Evolutionary conservation across 2,113 vertebrate species (phyloP).

Genomic region (Collichthys lucidus): DNA sequence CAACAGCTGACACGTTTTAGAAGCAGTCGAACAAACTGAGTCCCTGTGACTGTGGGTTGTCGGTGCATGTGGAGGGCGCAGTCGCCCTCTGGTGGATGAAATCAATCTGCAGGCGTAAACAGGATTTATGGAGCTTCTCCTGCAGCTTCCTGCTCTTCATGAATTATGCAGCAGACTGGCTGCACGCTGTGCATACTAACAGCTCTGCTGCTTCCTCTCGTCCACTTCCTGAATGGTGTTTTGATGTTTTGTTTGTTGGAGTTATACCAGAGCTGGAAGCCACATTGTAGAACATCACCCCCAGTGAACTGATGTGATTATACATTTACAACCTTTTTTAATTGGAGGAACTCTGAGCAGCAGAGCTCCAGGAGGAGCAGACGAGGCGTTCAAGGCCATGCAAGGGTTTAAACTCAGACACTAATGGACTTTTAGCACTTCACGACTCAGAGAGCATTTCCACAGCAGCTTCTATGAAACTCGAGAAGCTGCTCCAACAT

Average conservation of each 20-base stretch:
- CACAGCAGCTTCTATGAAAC: background rate
- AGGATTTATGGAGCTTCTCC: slow-evolving; percentile 1
- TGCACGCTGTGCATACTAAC: slow-evolving; percentile 39
- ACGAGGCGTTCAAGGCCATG: background rate
- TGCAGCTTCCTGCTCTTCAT: slow-evolving; percentile 24
- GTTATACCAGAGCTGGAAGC: background rate
- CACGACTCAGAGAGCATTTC: background rate
- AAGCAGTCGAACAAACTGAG: background rate
- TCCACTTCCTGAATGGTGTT: background rate
- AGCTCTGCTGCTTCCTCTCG: slow-evolving; percentile 23
- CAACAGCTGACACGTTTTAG: too few relatives aligned
- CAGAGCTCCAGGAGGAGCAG: background rate
- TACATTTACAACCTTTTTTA: background rate
- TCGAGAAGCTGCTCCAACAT: background rate
- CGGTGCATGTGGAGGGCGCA: background rate
- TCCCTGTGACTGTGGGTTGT: too few relatives aligned
- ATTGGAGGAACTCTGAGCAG: background rate
- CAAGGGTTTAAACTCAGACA: background rate
- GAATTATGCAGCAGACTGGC: slow-evolving; percentile 55
- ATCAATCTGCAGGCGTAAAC: background rate
- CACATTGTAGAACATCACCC: background rate
- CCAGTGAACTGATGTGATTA: background rate
- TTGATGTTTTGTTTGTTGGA: slow-evolving; percentile 22
- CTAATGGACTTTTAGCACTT: background rate
- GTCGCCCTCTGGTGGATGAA: slow-evolving; percentile 49